Evolutionary conservation across 2,888 invertebrate genomes (phyloP).

Genomic region (Abrostola tripartita): DNA sequence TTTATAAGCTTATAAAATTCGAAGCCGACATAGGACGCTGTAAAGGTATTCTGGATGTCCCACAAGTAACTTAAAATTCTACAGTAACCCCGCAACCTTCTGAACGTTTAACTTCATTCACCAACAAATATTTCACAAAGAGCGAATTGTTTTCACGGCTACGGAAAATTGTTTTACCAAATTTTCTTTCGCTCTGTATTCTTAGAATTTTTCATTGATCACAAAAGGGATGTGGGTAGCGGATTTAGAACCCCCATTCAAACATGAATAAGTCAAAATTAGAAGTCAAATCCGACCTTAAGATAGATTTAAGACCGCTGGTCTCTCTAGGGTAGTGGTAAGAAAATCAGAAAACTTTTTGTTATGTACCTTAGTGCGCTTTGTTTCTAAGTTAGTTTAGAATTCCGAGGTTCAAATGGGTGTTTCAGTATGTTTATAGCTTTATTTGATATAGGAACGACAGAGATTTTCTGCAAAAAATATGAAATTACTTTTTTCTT

Average conservation of each 20-base stretch:
- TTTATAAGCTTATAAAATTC: conserved; percentile 9
- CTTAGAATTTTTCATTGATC: conserved; percentile 51
- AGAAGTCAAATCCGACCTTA: conserved; percentile 42
- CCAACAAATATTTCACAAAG: conserved; percentile 52
- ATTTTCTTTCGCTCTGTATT: conserved; percentile 37
- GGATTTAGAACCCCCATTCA: conserved; percentile 10
- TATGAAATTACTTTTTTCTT: conserved; percentile 28
- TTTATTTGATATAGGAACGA: conserved; percentile 14
- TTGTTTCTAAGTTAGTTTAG: conserved; percentile 29
- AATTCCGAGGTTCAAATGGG: conserved; percentile 36
- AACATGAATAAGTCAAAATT: conserved; percentile 55
- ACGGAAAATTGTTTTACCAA: conserved; percentile 37
- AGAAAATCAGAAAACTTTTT: conserved; percentile 41
- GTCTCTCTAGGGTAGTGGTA: conserved; percentile 16
- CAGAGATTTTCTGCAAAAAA: neutral
- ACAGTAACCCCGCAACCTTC: conserved; percentile 16
- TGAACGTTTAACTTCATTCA: conserved; percentile 35
- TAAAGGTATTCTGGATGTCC: conserved; percentile 25
- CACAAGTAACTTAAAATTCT: conserved; percentile 37
- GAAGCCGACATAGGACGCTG: conserved; percentile 4
- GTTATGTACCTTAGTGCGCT: neutral
- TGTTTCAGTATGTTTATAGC: conserved; percentile 19
- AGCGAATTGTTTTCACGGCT: conserved; percentile 45
- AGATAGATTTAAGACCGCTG: conserved; percentile 37
- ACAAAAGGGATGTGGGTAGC: conserved; percentile 32